Base-by-base conservation (phyloP, 2,888 invertebrate genomes). In the Acrocyrtus sp. region DNA sequence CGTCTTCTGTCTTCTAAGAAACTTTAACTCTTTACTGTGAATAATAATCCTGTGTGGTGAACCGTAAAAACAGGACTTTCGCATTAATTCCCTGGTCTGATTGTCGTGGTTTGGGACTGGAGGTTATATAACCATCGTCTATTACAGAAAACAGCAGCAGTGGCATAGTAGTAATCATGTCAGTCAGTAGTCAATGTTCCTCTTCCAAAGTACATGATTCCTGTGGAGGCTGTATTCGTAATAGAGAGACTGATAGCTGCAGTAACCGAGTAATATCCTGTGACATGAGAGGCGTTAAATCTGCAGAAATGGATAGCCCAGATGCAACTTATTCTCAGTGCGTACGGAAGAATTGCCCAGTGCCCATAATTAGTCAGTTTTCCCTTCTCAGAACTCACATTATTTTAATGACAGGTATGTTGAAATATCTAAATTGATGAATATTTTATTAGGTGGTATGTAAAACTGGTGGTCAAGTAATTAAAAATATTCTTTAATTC, bases 161-260 rank as follows among this genome's bases (percentile, higher is more conserved):
- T n/a, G n/a, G n/a, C n/a, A n/a, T n/a, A n/a, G n/a, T n/a, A n/a
- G n/a, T n/a, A n/a, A 57, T 22, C 19, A 6, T 2, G 17, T 39
- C 54, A 1, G 12, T 24, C 19, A 10, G 26, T n/a, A 24, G 34
- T 15, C 2, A 21, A 39, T 19, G 15, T 29, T 34, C 12, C 68
- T 53, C 1, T 68, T 51, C 17, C 12, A 60, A 1, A 53, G 45
- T n/a, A 58, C 27, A 15, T 53, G 58, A 4, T 15, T 68, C 53
- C 68, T 60, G 19, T 19, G 53, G 17, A 68, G n/a, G n/a, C 68
- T 17, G 48, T 68, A 29, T 68, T 68, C 19, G 60, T 60, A 60
- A 60, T 50, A 29, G 68, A 60, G 21, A 68, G 60, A 1, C 29
- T 26, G 1, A 60, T 60, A 12, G 68, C 50, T 12, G 68, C 60